Conservation (phyloP, 2,113 vertebrate species). For the Ptilonorhynchus violaceus region DNA sequence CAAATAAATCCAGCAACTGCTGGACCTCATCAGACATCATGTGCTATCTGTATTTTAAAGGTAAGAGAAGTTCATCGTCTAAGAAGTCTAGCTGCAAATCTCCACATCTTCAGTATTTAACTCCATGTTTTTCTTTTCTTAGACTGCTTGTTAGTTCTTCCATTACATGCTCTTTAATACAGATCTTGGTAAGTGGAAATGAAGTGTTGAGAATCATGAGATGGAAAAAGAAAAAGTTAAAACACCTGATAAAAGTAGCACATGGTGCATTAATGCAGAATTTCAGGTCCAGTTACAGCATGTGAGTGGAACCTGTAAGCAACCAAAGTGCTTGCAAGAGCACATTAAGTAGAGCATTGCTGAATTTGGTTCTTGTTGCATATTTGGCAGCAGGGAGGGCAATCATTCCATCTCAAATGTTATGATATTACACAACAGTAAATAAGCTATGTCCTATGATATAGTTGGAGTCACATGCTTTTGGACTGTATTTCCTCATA, state of each 20-base stretch:
- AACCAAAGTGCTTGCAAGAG: neutral
- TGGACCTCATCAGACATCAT: neutral
- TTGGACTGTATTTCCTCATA: neutral
- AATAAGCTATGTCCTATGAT: neutral
- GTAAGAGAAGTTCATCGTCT: neutral
- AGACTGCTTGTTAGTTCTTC: neutral
- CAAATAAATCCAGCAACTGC: neutral
- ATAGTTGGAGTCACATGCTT: neutral
- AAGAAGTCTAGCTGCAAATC: neutral
- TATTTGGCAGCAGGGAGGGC: neutral
- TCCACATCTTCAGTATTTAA: neutral
- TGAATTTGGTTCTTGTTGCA: neutral
- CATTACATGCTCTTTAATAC: neutral
- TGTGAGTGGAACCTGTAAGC: neutral
- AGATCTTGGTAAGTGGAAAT: neutral
- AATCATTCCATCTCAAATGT: neutral
- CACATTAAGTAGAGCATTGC: neutral
- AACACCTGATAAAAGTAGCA: neutral
- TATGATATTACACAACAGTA: neutral
- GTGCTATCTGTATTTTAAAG: neutral
- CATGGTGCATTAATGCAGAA: neutral
- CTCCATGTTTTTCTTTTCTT: neutral
- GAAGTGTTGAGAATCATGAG: neutral
- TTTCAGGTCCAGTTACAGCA: neutral
- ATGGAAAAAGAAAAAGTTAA: neutral